phyloP scores from a whole-genome alignment of 2,797 vertebrate genomes.

The Sebastes glaucus region DNA sequence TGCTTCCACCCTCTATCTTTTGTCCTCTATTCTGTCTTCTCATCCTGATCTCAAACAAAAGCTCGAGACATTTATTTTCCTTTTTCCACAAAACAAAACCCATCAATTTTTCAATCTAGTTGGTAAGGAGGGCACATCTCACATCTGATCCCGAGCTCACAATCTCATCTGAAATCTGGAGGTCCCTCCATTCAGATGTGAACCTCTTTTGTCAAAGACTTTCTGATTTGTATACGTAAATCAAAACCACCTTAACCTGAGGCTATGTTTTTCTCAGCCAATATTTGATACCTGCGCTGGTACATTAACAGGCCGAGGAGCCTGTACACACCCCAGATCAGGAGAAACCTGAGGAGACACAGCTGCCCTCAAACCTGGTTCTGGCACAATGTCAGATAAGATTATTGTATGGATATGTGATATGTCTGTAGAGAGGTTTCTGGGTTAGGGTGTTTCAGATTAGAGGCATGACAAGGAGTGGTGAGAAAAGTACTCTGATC shows the following conservation, averaged over 20 bases:
- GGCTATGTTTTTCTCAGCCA: conserved; percentile 16
- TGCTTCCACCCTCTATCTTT: background rate
- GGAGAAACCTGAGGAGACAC: conserved; percentile 47
- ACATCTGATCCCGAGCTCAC: conserved; percentile 27
- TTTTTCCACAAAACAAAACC: conserved; percentile 8
- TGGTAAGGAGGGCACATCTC: conserved; percentile 18
- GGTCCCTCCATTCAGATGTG: conserved; percentile 6
- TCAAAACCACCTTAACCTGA: conserved; percentile 30
- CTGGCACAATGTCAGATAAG: conserved; percentile 33
- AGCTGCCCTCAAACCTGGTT: background rate
- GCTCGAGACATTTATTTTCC: background rate
- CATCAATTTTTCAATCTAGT: conserved; percentile 20
- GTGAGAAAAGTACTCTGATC: background rate
- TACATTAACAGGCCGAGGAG: conserved; percentile 1
- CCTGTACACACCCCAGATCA: conserved; percentile 22
- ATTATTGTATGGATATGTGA: conserved; percentile 32
- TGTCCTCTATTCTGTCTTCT: conserved; percentile 6
- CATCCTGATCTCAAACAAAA: background rate
- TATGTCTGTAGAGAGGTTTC: conserved; percentile 24
- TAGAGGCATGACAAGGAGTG: background rate
- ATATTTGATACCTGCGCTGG: conserved; percentile 30
- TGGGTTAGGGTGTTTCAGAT: conserved; percentile 32
- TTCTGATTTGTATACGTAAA: conserved; percentile 25
- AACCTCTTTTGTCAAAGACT: conserved; percentile 21
- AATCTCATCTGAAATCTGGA: conserved; percentile 41